Conservation (phyloP, 2,113 vertebrate genomes). For the Callospermophilus lateralis region DNA sequence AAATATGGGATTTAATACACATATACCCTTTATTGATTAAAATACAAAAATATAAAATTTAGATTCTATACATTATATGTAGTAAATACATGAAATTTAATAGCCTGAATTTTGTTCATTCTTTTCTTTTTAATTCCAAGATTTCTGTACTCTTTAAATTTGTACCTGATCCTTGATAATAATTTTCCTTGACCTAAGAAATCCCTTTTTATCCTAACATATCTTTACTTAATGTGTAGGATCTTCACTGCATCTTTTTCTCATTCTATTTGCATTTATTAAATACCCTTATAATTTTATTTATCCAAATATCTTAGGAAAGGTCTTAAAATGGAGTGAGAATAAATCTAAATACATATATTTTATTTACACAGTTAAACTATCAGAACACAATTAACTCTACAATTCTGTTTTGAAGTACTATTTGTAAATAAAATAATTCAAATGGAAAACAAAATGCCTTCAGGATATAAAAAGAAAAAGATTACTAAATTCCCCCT, state of each 20-base stretch:
- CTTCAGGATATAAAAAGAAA: constrained; percentile 51
- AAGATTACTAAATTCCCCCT: background rate
- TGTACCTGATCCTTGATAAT: background rate
- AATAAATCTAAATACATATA: background rate
- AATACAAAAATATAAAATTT: background rate
- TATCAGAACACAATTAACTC: background rate
- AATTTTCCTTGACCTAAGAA: background rate
- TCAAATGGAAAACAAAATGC: background rate
- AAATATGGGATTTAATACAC: background rate
- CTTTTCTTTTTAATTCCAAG: background rate
- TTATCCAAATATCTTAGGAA: background rate
- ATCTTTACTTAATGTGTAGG: background rate
- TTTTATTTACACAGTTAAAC: background rate
- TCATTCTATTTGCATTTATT: background rate
- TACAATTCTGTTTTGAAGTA: background rate
- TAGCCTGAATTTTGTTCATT: background rate
- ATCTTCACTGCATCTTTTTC: background rate
- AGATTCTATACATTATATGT: background rate
- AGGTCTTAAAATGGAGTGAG: background rate
- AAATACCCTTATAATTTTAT: background rate
- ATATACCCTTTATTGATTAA: background rate
- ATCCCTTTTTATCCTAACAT: background rate
- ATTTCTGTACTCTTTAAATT: background rate
- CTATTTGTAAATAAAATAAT: constrained; percentile 16
- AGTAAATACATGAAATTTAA: background rate